phyloP scores from a whole-genome alignment of 2,888 invertebrate species.

The Ectemnius continuus region DNA sequence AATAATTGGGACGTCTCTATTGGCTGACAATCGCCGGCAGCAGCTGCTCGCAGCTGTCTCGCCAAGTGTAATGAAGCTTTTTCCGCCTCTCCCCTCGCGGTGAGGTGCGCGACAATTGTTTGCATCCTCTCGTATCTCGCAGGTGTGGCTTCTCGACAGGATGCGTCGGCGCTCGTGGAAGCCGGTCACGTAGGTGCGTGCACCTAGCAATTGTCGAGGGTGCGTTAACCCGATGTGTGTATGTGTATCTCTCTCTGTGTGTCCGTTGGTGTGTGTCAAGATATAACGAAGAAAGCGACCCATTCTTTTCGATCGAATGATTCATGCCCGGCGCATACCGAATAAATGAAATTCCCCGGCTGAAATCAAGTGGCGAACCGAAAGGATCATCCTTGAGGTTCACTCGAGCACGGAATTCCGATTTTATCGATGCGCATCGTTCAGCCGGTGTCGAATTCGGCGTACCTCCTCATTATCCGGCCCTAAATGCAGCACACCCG shows the following conservation, averaged over 20 bases:
- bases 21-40: no score
- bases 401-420: not conserved
- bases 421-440: constrained; percentile 20
- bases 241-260: no score
- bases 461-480: no score
- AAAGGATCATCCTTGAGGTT: not conserved
- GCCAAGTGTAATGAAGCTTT: constrained; percentile 13
- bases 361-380: not conserved
- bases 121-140: constrained; percentile 55
- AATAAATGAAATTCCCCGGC: constrained; percentile 24
- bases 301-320: not conserved
- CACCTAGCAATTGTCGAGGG: constrained; percentile 58
- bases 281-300: constrained; percentile 51
- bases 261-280: not conserved
- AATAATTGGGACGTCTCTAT: no score
- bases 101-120: constrained; percentile 29
- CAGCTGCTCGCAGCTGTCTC: no score
- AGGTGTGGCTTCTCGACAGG: constrained; percentile 69
- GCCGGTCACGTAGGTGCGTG: constrained; percentile 67
- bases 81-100: constrained; percentile 20
- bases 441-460: constrained; percentile 4
- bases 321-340: constrained; percentile 27
- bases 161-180: constrained; percentile 69
- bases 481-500: no score
- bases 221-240: constrained; percentile 57